Percentiles rank a stretch among this genome's conserved stretches.
Evolutionary conservation across 2,888 invertebrate species (phyloP).

Genomic region (Lithophane socia): DNA sequence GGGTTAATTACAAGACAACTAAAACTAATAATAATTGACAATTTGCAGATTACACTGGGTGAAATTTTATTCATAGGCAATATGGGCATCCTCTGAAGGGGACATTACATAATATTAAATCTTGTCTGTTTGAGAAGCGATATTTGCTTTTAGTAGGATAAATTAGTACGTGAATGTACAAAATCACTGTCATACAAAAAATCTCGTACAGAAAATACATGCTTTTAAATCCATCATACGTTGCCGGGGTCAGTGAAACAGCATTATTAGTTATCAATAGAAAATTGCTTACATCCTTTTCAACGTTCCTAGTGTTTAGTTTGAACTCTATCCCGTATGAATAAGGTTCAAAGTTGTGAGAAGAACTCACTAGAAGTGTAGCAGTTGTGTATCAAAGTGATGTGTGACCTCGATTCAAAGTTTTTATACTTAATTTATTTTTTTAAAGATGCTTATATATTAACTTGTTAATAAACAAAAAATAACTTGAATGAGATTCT

Average conservation of each 20-base stretch:
- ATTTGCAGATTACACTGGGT: no score
- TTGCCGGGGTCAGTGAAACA: conserved; percentile 52
- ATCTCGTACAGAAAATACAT: conserved; percentile 2
- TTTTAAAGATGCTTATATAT: not conserved
- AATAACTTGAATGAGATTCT: not conserved
- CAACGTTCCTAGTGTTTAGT: not conserved
- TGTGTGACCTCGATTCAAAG: conserved; percentile 28
- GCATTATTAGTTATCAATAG: conserved; percentile 41
- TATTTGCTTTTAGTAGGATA: no score
- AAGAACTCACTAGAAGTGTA: not conserved
- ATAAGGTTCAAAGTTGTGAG: conserved; percentile 14
- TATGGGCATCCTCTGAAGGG: no score
- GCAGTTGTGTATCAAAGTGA: conserved; percentile 3
- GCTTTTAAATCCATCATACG: conserved; percentile 8
- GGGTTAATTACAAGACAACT: no score
- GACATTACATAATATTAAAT: no score
- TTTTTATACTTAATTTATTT: conserved; percentile 16
- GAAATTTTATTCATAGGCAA: no score
- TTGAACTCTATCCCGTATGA: conserved; percentile 7
- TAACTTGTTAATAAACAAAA: not conserved
- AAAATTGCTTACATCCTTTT: conserved; percentile 57
- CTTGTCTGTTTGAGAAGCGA: no score
- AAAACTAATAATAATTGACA: no score
- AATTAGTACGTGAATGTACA: not conserved
- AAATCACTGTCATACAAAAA: not conserved